phyloP scores from a whole-genome alignment of 2,113 vertebrate species.

The Synodontis membranacea region DNA sequence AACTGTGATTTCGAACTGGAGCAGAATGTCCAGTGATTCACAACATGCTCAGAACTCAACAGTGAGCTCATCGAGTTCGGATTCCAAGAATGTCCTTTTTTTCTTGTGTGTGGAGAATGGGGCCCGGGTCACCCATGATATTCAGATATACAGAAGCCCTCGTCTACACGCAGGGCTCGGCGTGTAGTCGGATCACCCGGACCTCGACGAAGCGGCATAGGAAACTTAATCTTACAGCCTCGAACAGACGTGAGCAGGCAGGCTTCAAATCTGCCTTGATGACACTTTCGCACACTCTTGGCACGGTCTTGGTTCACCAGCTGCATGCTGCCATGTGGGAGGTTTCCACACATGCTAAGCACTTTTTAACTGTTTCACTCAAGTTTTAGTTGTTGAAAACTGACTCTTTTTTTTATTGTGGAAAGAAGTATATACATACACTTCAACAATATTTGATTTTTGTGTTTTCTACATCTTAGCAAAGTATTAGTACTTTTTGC shows the following conservation, averaged over 20 bases:
- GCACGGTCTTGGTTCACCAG: neutral
- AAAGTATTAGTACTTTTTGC: neutral
- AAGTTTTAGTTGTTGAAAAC: neutral
- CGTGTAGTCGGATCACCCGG: neutral
- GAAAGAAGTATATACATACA: neutral
- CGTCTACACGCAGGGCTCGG: neutral
- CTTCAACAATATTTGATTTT: neutral
- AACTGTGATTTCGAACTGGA: conserved; percentile 25
- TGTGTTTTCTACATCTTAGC: neutral
- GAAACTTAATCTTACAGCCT: neutral
- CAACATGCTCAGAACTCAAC: neutral
- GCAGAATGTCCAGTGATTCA: conserved; percentile 22
- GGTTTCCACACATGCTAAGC: neutral
- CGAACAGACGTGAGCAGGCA: neutral
- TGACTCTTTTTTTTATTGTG: neutral
- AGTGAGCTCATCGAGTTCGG: conserved; percentile 1
- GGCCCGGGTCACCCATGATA: neutral
- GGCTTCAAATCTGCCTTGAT: neutral
- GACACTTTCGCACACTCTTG: neutral
- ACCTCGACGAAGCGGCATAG: too few relatives aligned
- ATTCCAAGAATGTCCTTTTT: neutral
- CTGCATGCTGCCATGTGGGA: conserved; percentile 2
- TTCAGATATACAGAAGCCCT: neutral
- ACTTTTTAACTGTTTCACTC: neutral
- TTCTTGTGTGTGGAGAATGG: neutral